Evolutionary conservation across 1,140 invertebrate species (phyloP), one percentile per base, ranked within the genome.

Genomic region (Drosophila sp.): DNA sequence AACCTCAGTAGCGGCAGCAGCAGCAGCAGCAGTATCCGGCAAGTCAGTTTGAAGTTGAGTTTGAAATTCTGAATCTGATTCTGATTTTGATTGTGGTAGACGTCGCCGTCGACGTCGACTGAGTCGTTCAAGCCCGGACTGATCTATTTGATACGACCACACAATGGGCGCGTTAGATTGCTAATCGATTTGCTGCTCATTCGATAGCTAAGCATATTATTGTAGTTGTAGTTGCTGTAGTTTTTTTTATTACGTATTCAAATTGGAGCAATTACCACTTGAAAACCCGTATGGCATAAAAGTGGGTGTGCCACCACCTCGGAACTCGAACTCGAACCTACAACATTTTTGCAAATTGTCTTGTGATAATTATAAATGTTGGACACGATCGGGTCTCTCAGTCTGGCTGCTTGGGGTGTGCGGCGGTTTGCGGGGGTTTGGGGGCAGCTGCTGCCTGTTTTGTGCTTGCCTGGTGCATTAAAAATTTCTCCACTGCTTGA

Each of bases 181-280:
- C 85, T 89, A 89, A 89, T 89, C 85, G 84, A 89, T 89, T 89
- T 89, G 85, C 84, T 89, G 85, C 77, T 87, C 84, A 87, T 87
- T 84, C 77, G 76, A 78, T 64, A 17, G 32, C 30, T 64, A 10
- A 50, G 30, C 11, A 23, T 50, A 25, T 63, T 23, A 5, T 47
- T 50, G 44, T 50, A 27, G 44, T 50, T 50, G 44, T 50, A 50
- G 44, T 50, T 25, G 23, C 29, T 30, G 30, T 30, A 3, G 10
- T 64, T 64, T 50, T 64, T 89, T 78, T 89, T 89, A 89, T 89
- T 80, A 83, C 80, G 85, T 89, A 89, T 89, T 89, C 84, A 89
- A 89, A 89, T 89, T 89, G 85, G 84, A 89, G 84, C 84, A 89
- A 89, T 89, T 89, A 89, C 84, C 84, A 86, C 79, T 86, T 80